Base-by-base conservation (phyloP, 2,888 invertebrate species). In the Torymus texanus region DNA sequence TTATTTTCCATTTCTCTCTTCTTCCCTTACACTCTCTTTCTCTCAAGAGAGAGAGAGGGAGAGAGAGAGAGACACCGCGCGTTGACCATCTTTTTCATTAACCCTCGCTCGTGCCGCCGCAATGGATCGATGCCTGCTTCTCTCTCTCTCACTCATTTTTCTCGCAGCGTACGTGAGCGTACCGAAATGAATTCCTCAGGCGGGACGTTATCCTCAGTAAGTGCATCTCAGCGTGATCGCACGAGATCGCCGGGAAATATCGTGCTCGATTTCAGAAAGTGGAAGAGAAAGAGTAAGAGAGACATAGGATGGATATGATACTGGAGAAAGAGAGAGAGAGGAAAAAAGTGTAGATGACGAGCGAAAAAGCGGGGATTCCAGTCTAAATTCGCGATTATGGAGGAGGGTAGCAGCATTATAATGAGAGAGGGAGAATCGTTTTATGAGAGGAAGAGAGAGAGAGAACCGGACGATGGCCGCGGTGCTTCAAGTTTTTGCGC, bases 11-110 rank as follows among this genome's bases (percentile, higher is more conserved):
- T 76, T 56, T 67, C 16, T 68, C 51, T 53, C 16, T 51, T 12
- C 10, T 51, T 3, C 24, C 16, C 41, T 29, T 16, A n/a, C 53
- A 41, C n/a, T 24, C 24, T 55, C 56, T 62, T 53, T 41, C 41
- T 41, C 41, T 41, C 41, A 41, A 41, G 41, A 41, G 41, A 41
- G 41, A 41, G 41, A 8, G 8, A 24, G 24, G 24, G n/a, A 21
- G 21, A 41, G 41, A 41, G 41, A 41, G 41, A 41, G 8, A 8
- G 8, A 29, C 5, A 8, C 41, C 61, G 51, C 21, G 51, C 14
- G 68, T 16, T 63, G 71, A 71, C 71, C 63, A 70, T 76, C 77
- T 77, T 77, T 75, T 77, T 77, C 77, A 77, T 77, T 77, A 77
- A 71, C 71, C 63, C 58, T n/a, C 41, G 41, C 8, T 41, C 41